These are phyloP conservation scores for Caerostris extrusa DNA, from an alignment of 1,140 invertebrate species.

Conservation along the genomic window DNA sequence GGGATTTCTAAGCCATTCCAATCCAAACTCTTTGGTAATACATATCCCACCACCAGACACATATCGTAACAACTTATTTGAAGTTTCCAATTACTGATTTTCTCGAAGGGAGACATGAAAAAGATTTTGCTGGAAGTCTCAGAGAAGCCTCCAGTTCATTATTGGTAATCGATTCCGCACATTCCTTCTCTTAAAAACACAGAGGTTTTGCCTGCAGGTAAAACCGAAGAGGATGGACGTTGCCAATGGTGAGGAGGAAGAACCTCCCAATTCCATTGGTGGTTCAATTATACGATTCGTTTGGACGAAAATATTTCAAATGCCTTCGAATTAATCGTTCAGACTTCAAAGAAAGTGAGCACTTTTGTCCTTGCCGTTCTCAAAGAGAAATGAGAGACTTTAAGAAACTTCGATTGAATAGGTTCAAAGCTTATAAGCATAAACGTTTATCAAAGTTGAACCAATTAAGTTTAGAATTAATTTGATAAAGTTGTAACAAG, in stretches of 20 bases:
- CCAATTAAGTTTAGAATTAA: not conserved
- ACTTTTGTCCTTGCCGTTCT: not conserved
- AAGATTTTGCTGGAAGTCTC: conserved; percentile 1
- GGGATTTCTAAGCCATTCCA: not conserved
- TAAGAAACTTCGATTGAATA: not conserved
- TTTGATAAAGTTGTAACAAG: not conserved
- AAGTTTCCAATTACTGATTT: conserved; percentile 59
- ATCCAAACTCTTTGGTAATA: not conserved
- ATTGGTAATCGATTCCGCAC: not conserved
- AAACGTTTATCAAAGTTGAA: not conserved
- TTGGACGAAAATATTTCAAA: conserved; percentile 30
- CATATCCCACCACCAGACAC: not conserved
- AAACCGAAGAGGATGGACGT: conserved; percentile 10
- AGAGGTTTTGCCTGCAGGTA: not conserved
- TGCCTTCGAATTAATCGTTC: conserved; percentile 20
- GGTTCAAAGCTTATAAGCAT: not conserved
- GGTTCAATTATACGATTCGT: not conserved
- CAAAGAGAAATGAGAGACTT: not conserved
- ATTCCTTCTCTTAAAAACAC: conserved; percentile 22
- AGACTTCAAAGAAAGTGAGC: conserved; percentile 22
- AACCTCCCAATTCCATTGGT: not conserved
- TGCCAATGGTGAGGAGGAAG: not conserved
- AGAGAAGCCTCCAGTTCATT: conserved; percentile 13
- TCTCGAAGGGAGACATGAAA: conserved; percentile 12
- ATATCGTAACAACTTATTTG: conserved; percentile 45